Percentiles rank a stretch among this genome's conserved stretches.
These are phyloP conservation scores for Sycophila texana DNA, from an alignment of 2,888 invertebrate species.

Conservation along the genomic window DNA sequence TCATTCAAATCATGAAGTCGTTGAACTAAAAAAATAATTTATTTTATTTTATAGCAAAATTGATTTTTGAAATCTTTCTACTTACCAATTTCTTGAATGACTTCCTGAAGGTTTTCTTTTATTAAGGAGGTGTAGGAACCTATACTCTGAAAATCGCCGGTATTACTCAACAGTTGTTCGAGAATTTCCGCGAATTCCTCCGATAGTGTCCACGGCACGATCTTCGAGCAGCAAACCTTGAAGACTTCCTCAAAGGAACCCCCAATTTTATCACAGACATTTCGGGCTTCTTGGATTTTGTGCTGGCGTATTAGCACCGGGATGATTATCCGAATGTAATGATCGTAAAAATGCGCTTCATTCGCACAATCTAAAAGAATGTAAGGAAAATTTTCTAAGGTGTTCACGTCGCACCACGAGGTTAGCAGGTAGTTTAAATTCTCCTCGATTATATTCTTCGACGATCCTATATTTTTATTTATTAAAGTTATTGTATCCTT, in stretches of 20 bases:
- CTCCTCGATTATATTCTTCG: slow-evolving; percentile 64
- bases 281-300: slow-evolving; percentile 63
- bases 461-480: slow-evolving; percentile 58
- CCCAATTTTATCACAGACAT: slow-evolving; percentile 66
- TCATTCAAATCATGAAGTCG: slow-evolving; percentile 74
- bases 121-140: slow-evolving; percentile 66
- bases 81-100: slow-evolving; percentile 67
- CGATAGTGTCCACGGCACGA: slow-evolving; percentile 63
- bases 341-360: slow-evolving; percentile 74
- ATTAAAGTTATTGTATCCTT: slow-evolving; percentile 76
- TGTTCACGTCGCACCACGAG: slow-evolving; percentile 76
- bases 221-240: slow-evolving; percentile 65
- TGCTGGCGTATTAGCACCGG: slow-evolving; percentile 74
- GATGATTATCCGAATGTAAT: slow-evolving; percentile 73
- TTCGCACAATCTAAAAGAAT: slow-evolving; percentile 73
- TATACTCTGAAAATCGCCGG: slow-evolving; percentile 63
- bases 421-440: slow-evolving; percentile 77
- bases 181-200: slow-evolving; percentile 57
- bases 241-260: slow-evolving; percentile 65
- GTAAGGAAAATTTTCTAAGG: slow-evolving; percentile 76
- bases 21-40: slow-evolving; percentile 56
- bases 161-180: slow-evolving; percentile 63
- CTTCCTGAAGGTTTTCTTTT: slow-evolving; percentile 68
- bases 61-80: background rate
- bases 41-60: slow-evolving; percentile 1